Evolutionary conservation across 30 jellyfish, hydroid and myxozoan genomes (phyloP).

Genomic region (Calvadosia cruxmelitensis): DNA sequence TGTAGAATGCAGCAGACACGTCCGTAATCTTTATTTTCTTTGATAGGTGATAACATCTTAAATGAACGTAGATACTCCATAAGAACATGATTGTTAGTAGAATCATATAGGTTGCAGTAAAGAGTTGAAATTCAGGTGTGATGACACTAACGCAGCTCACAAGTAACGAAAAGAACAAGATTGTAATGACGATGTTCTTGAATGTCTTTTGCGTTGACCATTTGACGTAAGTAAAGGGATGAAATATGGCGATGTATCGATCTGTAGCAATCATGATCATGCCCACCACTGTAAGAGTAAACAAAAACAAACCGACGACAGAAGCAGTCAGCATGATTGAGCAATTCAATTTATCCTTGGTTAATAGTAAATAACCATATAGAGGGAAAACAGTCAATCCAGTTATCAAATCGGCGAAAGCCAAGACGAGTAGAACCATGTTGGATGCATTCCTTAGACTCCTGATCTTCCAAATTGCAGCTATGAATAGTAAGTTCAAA

Average conservation of each 20-base stretch:
- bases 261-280: background rate
- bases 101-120: background rate
- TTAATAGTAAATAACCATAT: background rate
- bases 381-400: background rate
- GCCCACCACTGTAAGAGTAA: background rate
- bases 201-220: background rate
- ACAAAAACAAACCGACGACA: background rate
- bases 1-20: background rate
- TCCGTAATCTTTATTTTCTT: background rate
- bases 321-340: background rate
- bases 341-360: background rate
- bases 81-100: background rate
- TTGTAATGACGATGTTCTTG: background rate
- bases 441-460: background rate
- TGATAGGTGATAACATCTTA: background rate
- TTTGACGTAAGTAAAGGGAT: background rate
- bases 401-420: background rate
- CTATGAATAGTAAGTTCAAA: background rate
- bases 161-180: background rate
- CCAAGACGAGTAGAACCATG: background rate
- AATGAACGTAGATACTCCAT: background rate
- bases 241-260: background rate
- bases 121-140: background rate
- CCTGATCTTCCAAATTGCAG: background rate
- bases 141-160: background rate